Evolutionary conservation across 2,888 invertebrate genomes (phyloP), one percentile per base, ranked within the genome.

Genomic region (Cremastinae sp.): DNA sequence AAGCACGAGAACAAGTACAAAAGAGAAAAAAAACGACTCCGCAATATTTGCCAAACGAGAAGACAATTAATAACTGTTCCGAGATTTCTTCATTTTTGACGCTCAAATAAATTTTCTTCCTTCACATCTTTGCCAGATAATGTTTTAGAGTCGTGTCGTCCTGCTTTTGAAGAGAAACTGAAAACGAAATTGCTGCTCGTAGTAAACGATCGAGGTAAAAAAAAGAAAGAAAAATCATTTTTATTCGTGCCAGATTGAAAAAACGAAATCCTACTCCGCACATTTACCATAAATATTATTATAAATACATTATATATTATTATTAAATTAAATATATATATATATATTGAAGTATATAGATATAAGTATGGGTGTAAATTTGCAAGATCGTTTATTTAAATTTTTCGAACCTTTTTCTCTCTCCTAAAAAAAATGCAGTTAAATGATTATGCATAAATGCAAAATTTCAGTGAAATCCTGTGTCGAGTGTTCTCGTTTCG

Each of bases 1-100:
- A 58, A 43, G 69, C 71, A 66, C 70, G 66, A 51, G 59, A 70
- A 70, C 59, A 75, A 75, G 74, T 74, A 69, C 73, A 74, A 74
- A 64, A 73, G 66, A 28, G 28, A 28, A 28, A 28, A n/a, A n/a
- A 28, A 74, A 71, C 59, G 59, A 61, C 45, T 61, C 65, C 69
- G 47, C 38, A 75, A 70, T 51, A 53, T 64, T 38, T 59, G 34
- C 28, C 65, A 34, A 73, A 58, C 20, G 1, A 49, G 41, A n/a
- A 49, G 54, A 28, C 47, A 22, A 36, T 68, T 18, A 51, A 0
- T 18, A 16, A 43, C n/a, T 9, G n/a, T 51, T 34, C 53, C 53
- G 34, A 41, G n/a, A 9, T 47, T n/a, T 5, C 16, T 38, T 45
- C 56, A 2, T 51, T 51, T 58, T 53, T 7, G 9, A 56, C 28